Percentiles rank a stretch among this genome's conserved stretches.
Evolutionary conservation across 2,113 vertebrate species (phyloP).

Genomic region (Zingel zingel): DNA sequence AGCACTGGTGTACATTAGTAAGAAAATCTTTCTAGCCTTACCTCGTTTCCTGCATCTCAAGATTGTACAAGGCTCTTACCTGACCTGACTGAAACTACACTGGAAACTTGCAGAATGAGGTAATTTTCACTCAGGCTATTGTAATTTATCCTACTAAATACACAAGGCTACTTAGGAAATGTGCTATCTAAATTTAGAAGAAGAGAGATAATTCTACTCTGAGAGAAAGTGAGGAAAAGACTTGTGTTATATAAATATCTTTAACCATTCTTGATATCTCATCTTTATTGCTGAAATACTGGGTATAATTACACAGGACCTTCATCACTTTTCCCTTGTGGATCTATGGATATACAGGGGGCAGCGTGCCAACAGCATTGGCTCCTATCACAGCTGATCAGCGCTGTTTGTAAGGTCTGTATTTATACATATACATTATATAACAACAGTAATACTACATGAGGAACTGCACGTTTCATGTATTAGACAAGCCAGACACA

Average conservation of each 20-base stretch:
- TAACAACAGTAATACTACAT: not conserved
- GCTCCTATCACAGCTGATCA: not conserved
- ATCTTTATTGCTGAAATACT: not conserved
- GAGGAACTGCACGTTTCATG: no score
- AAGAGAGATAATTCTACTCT: not conserved
- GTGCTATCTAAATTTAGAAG: conserved; percentile 12
- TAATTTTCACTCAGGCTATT: not conserved
- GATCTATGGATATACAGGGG: not conserved
- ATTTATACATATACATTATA: not conserved
- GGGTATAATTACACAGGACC: not conserved
- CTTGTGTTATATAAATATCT: not conserved
- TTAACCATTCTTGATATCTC: not conserved
- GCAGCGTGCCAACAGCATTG: not conserved
- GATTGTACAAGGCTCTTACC: not conserved
- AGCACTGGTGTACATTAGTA: no score
- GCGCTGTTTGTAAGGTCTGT: no score
- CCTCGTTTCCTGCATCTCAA: not conserved
- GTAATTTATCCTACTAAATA: not conserved
- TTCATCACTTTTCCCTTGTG: not conserved
- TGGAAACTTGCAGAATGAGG: not conserved
- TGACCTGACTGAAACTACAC: not conserved
- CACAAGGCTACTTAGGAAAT: not conserved
- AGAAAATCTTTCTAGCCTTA: not conserved
- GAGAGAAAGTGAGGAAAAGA: not conserved
- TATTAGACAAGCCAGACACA: not conserved